Evolutionary conservation across 2,797 vertebrate genomes (phyloP), one percentile per base, ranked within the genome.

Genomic region (Alectoris magna): DNA sequence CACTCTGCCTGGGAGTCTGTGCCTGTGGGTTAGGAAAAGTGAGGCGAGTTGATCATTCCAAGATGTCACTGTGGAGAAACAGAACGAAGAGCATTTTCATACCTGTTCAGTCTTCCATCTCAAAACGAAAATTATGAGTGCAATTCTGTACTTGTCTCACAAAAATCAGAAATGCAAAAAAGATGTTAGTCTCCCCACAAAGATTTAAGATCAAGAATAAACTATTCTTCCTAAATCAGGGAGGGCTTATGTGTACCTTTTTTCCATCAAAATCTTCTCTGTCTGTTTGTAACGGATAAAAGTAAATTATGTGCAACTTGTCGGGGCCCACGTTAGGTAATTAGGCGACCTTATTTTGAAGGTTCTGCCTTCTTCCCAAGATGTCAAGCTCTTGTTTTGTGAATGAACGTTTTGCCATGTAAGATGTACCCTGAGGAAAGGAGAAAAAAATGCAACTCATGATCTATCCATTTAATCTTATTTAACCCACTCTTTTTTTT

Each of bases 331-430:
- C 26, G 10, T 49, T 88, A 49, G 44, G 48, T 64, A 64, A 39
- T 72, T 44, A 83, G 21, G 17, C 12, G 4, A 39, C 38, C 41
- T 88, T 79, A 76, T 88, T 93, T 58, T 8, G 4, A 73, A 90
- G 76, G 48, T 49, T 88, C 69, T 10, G 2, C 86, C 84, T 76
- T 84, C 88, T 94, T 84, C 84, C 74, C 41, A 49, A 84, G n/a
- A 88, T 87, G 84, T 87, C 76, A 90, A 34, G 38, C 77, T 90
- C 58, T 49, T 81, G 19, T 87, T 94, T 90, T 95, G 84, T 95
- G 90, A 95, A 94, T 94, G 95, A 94, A 48, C 75, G 6, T 46
- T 92, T 82, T 87, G 75, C 83, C 80, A 24, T 10, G 8, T 68
- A 58, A 70, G 73, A 41, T 49, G 41, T 46, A 53, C 74, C 71